Base-by-base conservation (phyloP, 2,113 vertebrate species). In the Hemibagrus wyckioides region DNA sequence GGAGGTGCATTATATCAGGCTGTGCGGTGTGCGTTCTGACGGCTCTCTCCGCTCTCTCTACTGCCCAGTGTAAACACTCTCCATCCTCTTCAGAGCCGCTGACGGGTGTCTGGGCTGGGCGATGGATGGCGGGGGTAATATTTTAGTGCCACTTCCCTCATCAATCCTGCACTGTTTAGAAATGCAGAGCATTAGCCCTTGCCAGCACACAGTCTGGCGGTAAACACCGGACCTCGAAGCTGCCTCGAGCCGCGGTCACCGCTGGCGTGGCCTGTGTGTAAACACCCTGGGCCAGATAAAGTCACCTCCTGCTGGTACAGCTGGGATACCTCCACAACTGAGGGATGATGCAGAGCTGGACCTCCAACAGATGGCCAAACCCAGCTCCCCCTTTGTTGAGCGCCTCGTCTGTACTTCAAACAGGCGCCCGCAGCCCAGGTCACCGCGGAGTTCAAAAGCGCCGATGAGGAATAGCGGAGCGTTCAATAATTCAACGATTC, bases 111-210 rank as follows among this genome's bases (percentile, higher is more conserved):
- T 65, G 30, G 82, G 52, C 57, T 17, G 69, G 84, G 36, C 90
- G 92, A 94, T 91, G 57, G 89, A 95, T 94, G 92, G 89, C 41
- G 7, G 79, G 80, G 88, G 91, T 91, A 93, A 92, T 93, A 92
- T 94, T 95, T 95, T 95, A 94, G 93, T 76, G 92, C 92, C 93
- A 92, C 52, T 75, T 88, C 67, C 87, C 84, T 94, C 94, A 94
- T 95, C 88, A 94, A 95, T 95, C 93, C 90, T 93, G 86, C 87
- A 90, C 57, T 94, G 94, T 95, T 95, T 94, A 84, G 93, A 95
- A 94, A 90, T 93, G 89, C 39, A 50, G 85, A 90, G 92, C 91
- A 90, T 92, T 92, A 90, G 91, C 88, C 87, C n/a, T 89, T 89
- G 89, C 87, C 69, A 61, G 93, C 90, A 93, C 94, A 93, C 94